Conservation (phyloP, 2,888 invertebrate species). For the Seira musarum region DNA sequence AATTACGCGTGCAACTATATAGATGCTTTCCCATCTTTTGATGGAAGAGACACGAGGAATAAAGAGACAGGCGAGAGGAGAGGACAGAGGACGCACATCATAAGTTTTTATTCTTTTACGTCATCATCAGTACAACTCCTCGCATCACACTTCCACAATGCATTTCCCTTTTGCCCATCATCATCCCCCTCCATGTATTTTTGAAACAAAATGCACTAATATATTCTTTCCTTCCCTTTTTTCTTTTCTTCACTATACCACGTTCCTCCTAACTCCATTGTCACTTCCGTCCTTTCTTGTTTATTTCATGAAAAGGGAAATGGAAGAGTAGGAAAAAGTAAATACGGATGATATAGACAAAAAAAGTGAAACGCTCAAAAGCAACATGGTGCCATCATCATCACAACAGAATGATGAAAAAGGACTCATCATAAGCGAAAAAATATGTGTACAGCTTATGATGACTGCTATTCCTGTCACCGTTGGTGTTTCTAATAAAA, state of each 20-base stretch:
- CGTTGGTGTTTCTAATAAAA: constrained; percentile 6
- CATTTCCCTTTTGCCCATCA: constrained; percentile 31
- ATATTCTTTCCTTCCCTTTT: neutral
- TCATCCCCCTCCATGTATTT: neutral
- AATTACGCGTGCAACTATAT: constrained; percentile 8
- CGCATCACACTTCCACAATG: constrained; percentile 42
- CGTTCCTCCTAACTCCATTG: constrained; percentile 32
- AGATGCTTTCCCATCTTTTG: constrained; percentile 14
- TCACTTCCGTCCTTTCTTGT: constrained; percentile 36
- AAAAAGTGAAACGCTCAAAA: constrained; percentile 17
- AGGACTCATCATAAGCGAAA: constrained; percentile 33
- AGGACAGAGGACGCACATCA: constrained; percentile 33
- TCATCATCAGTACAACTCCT: constrained; percentile 24
- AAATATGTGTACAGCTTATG: constrained; percentile 23
- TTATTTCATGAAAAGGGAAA: constrained; percentile 46
- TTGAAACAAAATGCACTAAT: constrained; percentile 6
- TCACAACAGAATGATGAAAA: constrained; percentile 24
- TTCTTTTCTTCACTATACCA: neutral
- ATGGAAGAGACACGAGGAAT: neutral
- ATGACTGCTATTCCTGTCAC: constrained; percentile 19
- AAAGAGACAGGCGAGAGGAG: neutral
- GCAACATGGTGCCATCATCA: constrained; percentile 53
- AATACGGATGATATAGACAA: constrained; percentile 25
- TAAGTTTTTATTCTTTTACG: constrained; percentile 52
- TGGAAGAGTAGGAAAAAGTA: constrained; percentile 36